These are phyloP conservation scores for Poeciliopsis turrubarensis DNA, from an alignment of 2,113 vertebrate genomes.

Conservation along the genomic window DNA sequence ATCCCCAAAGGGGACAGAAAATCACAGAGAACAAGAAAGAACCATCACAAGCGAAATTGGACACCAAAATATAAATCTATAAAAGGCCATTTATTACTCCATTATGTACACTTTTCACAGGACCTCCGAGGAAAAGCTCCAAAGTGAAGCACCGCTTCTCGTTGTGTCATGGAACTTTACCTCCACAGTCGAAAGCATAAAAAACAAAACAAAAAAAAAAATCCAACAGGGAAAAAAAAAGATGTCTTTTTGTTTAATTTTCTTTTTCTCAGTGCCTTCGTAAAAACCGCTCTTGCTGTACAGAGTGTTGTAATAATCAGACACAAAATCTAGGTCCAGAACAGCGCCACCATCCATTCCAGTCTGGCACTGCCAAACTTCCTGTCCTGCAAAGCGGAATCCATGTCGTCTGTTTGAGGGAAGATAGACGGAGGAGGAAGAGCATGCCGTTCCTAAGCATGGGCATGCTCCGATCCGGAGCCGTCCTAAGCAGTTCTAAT, in stretches of 20 bases:
- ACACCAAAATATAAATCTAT: slow-evolving; percentile 87
- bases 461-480: slow-evolving; percentile 54
- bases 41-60: slow-evolving; percentile 82
- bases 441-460: slow-evolving; percentile 58
- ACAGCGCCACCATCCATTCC: slow-evolving; percentile 38
- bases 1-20: slow-evolving; percentile 76
- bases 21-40: slow-evolving; percentile 78
- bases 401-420: slow-evolving; percentile 73
- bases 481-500: slow-evolving; percentile 75
- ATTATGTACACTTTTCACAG: slow-evolving; percentile 96
- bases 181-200: slow-evolving; percentile 70
- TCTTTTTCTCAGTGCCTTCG: slow-evolving; percentile 77
- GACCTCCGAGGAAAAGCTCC: slow-evolving; percentile 79
- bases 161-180: slow-evolving; percentile 76
- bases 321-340: slow-evolving; percentile 53
- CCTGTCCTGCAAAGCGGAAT: slow-evolving; percentile 65
- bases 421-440: slow-evolving; percentile 65
- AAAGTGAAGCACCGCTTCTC: slow-evolving; percentile 78
- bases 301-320: slow-evolving; percentile 66
- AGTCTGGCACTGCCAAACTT: slow-evolving; percentile 68
- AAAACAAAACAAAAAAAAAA: slow-evolving; percentile 57
- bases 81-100: slow-evolving; percentile 86
- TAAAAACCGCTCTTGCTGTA: slow-evolving; percentile 62
- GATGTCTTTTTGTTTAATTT: slow-evolving; percentile 1
- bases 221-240: slow-evolving; percentile 69